A percentile compares a stretch with the other conserved stretches of the same genome.
phyloP scores from a whole-genome alignment of 2,113 vertebrate genomes.

The Probosciger aterrimus region DNA sequence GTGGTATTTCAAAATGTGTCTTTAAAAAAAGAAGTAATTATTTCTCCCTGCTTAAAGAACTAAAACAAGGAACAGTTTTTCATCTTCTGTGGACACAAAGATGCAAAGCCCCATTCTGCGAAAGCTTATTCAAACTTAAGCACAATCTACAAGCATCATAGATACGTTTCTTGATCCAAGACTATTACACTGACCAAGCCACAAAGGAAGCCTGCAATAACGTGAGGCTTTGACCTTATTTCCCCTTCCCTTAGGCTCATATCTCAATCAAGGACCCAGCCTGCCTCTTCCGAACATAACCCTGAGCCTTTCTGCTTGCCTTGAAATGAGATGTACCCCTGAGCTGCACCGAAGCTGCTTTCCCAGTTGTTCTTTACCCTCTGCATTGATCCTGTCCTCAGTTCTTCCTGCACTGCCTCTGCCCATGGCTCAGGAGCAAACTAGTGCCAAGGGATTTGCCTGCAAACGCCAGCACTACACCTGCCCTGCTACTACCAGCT shows the following conservation, averaged over 20 bases:
- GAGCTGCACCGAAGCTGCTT: not conserved
- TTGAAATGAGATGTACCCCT: not conserved
- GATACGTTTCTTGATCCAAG: not conserved
- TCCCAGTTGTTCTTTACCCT: not conserved
- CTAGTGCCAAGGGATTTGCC: not conserved
- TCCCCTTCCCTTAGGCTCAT: not conserved
- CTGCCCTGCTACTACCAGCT: slow-evolving; percentile 54
- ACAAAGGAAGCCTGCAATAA: not conserved
- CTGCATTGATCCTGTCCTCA: not conserved
- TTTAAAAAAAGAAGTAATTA: not conserved
- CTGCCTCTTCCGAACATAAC: not conserved
- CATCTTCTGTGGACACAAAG: not conserved
- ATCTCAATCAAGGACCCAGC: not conserved
- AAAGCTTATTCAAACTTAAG: not conserved
- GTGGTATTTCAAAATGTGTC: not conserved
- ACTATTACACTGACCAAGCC: not conserved
- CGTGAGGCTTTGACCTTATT: not conserved
- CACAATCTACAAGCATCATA: not conserved
- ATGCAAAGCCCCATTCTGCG: not conserved
- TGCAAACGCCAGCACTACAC: not conserved
- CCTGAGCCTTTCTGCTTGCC: not conserved
- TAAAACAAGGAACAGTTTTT: not conserved
- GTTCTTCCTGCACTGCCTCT: not conserved
- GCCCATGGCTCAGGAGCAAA: not conserved
- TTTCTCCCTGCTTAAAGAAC: not conserved